A percentile compares a stretch with the other conserved stretches of the same genome.
Conservation (phyloP, 2,113 vertebrate genomes). For the Anhinga anhinga region DNA sequence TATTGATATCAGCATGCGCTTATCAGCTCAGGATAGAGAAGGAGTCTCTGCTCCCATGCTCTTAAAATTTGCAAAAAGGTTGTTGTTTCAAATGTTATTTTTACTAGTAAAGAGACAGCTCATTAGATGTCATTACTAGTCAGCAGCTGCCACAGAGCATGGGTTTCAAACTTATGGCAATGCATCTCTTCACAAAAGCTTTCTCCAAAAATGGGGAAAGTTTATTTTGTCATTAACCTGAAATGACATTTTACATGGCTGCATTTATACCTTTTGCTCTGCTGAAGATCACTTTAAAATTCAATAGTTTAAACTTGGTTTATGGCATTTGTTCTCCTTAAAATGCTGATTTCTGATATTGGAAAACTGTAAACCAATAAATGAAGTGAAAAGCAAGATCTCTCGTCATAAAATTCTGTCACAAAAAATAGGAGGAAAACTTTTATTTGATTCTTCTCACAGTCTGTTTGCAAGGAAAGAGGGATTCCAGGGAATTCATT, state of each 20-base stretch:
- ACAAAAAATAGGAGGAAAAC: background rate
- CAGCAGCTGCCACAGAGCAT: conserved; percentile 64
- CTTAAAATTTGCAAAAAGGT: conserved; percentile 60
- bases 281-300: conserved; percentile 51
- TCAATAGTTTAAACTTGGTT: conserved; percentile 55
- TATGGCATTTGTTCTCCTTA: conserved; percentile 23
- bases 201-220: conserved; percentile 57
- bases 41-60: conserved; percentile 23
- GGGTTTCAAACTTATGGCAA: conserved; percentile 70
- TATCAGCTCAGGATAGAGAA: conserved; percentile 47
- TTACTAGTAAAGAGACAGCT: conserved; percentile 67
- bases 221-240: conserved; percentile 73
- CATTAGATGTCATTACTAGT: conserved; percentile 76
- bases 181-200: conserved; percentile 58
- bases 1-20: conserved; percentile 42
- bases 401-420: background rate
- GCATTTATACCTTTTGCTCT: conserved; percentile 57
- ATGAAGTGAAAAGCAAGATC: background rate
- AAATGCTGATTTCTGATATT: background rate
- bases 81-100: conserved; percentile 66
- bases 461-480: background rate
- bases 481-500: background rate
- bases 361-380: background rate
- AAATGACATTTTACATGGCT: conserved; percentile 36
- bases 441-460: background rate